phyloP scores from a whole-genome alignment of 2,888 invertebrate genomes.

The Gibbula magus region DNA sequence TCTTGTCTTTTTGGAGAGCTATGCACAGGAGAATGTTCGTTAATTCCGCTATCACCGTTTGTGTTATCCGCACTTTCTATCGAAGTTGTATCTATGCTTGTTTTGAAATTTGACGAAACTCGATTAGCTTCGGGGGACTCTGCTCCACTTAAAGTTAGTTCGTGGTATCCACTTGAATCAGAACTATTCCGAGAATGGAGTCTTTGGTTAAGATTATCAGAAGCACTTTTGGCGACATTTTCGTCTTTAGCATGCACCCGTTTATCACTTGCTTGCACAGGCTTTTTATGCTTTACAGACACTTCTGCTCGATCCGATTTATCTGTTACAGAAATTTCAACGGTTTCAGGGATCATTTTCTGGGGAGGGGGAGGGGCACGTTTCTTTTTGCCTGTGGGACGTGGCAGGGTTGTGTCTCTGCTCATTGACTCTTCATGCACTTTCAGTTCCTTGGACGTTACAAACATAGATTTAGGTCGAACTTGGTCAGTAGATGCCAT shows the following conservation, averaged over 20 bases:
- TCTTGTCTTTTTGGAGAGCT: neutral
- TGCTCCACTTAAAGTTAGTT: slow-evolving; percentile 78
- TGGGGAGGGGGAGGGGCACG: slow-evolving; percentile 74
- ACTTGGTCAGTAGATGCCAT: neutral
- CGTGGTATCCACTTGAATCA: slow-evolving; percentile 85
- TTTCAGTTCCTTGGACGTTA: slow-evolving; percentile 17
- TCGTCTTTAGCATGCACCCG: slow-evolving; percentile 41
- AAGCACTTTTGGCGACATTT: slow-evolving; percentile 61
- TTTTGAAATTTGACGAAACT: slow-evolving; percentile 48
- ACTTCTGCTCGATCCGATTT: slow-evolving; percentile 34
- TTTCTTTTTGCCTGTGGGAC: slow-evolving; percentile 61
- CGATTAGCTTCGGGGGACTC: slow-evolving; percentile 63
- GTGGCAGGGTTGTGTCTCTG: slow-evolving; percentile 11
- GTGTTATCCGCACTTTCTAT: slow-evolving; percentile 61
- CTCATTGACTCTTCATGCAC: neutral
- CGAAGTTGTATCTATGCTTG: slow-evolving; percentile 60
- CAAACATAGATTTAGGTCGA: slow-evolving; percentile 55
- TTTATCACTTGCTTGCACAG: slow-evolving; percentile 13
- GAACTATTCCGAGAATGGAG: slow-evolving; percentile 83
- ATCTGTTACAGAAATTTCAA: slow-evolving; percentile 44
- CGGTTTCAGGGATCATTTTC: slow-evolving; percentile 42
- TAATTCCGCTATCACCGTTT: slow-evolving; percentile 60
- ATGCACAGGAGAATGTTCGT: slow-evolving; percentile 39
- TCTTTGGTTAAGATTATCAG: slow-evolving; percentile 27
- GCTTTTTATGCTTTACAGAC: slow-evolving; percentile 26